Evolutionary conservation across 2,113 vertebrate species (phyloP), one percentile per base, ranked within the genome.

Genomic region (Atherinomorus stipes): DNA sequence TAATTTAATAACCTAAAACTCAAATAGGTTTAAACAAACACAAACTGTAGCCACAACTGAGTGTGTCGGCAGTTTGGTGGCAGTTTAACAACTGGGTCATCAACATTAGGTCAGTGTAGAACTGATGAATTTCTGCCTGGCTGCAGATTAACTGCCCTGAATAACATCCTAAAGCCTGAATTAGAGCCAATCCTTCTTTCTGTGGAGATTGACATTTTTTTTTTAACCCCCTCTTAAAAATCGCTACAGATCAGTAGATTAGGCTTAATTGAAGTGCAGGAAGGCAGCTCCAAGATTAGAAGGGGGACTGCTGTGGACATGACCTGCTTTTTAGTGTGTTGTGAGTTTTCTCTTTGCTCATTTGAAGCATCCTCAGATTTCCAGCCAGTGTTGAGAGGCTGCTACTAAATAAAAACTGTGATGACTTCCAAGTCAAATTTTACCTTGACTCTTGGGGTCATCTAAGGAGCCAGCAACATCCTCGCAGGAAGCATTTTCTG

Each of bases 391-490:
- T 12, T 25, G 15, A 69, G 2, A 64, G 9, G 49, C 53, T 31
- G 28, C 22, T 6, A 11, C 16, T 9, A 42, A 7, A 12, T 12
- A 4, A 28, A 21, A 19, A 71, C 13, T 47, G 40, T 65, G 8
- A 4, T 0, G 38, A 40, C 7, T 0, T 37, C 7, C 22, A 21
- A 22, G 21, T 42, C 4, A 4, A 6, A 25, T 31, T 76, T 96
- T 94, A 99, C 98, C 98, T 91, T 96, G 96, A 93, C 92, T 90
- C 91, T 94, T 95, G 73, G 95, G 95, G 80, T 98, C 96, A 71
- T 98, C 96, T 78, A 76, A 92, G 90, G 94, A 95, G 84, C 91
- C 94, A 66, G 93, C 93, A 61, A 98, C 92, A 71, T 99, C 97
- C 91, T 98, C 98, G 79, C 95, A 96, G 71, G 96, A 99, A 57